Conservation (phyloP, 2,113 vertebrate species). For the Fukomys damarensis region DNA sequence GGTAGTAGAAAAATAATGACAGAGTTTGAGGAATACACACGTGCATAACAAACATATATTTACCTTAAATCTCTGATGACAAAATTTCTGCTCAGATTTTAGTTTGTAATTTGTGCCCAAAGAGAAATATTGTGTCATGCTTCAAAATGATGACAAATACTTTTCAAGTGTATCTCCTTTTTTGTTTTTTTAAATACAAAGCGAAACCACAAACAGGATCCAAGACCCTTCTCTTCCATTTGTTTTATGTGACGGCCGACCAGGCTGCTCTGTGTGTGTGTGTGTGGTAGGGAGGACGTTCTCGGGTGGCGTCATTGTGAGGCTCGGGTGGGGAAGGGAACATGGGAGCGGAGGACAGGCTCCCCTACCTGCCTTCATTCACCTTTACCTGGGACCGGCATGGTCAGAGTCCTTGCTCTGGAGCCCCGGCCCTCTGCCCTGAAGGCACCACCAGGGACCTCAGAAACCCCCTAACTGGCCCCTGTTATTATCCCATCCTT, state of each 20-base stretch:
- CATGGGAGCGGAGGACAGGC: not conserved
- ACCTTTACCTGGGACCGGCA: not conserved
- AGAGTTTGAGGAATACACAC: not conserved
- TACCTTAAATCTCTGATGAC: not conserved
- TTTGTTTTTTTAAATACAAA: constrained; percentile 84
- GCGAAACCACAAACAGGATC: constrained; percentile 80
- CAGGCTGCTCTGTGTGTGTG: not conserved
- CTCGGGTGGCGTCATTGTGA: constrained; percentile 46
- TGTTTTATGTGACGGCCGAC: constrained; percentile 7
- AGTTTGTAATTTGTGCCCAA: constrained; percentile 49
- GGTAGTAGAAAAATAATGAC: not conserved
- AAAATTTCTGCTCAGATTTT: not conserved
- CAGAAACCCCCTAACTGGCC: not conserved
- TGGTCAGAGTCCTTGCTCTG: not conserved
- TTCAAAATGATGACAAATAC: not conserved
- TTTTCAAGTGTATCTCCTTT: constrained; percentile 84
- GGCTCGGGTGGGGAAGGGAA: not conserved
- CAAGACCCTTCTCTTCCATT: constrained; percentile 61
- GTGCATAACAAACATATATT: not conserved
- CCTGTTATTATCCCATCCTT: not conserved
- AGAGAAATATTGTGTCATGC: constrained; percentile 86
- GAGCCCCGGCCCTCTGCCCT: not conserved
- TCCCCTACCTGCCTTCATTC: not conserved
- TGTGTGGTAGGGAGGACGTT: not conserved
- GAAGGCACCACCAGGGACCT: not conserved